Conservation (phyloP, 2,797 vertebrate species). For the Clarias platycephalus region DNA sequence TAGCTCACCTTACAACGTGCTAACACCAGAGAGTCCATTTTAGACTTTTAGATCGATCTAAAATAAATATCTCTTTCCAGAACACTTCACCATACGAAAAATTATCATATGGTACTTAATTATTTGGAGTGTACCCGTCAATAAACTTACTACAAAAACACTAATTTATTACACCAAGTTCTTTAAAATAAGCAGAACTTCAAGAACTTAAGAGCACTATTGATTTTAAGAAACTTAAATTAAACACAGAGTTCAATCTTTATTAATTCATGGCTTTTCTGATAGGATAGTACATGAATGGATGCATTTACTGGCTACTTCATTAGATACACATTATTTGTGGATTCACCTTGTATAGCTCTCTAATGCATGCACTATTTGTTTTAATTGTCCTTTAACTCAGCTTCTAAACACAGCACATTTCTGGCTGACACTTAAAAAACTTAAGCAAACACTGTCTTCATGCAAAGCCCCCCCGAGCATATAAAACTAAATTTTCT, state of each 20-base stretch:
- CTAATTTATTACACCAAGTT: too few species aligned
- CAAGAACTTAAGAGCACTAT: neutral
- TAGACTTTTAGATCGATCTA: neutral
- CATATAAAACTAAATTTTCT: neutral
- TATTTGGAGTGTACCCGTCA: neutral
- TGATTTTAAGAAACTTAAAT: neutral
- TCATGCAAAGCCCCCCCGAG: neutral
- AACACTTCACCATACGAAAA: neutral
- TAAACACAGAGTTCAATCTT: neutral
- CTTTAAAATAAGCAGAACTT: neutral
- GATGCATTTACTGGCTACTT: neutral
- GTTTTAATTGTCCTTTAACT: neutral
- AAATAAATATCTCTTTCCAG: neutral
- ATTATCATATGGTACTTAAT: neutral
- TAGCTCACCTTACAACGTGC: neutral
- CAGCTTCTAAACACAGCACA: neutral
- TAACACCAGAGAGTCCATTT: neutral
- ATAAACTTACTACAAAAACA: conserved; percentile 8
- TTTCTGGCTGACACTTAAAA: neutral
- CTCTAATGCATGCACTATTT: neutral
- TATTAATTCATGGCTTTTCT: neutral
- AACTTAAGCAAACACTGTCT: neutral
- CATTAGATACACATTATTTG: neutral
- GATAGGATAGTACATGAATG: neutral
- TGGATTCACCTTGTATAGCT: neutral